Evolutionary conservation across 1,140 invertebrate species (phyloP).

Genomic region (Periplaneta americana): DNA sequence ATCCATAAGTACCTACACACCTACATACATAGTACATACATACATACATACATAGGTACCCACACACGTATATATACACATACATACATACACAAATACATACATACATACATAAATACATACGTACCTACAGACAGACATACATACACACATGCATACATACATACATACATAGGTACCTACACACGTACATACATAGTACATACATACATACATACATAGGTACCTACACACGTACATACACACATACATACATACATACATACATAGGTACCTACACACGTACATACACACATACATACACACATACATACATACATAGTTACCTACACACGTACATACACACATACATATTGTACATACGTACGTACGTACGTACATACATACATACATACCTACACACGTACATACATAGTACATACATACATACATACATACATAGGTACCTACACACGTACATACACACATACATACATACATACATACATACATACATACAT

Average conservation of each 20-base stretch:
- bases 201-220: too few relatives aligned
- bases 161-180: slow-evolving; percentile 8
- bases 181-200: not conserved
- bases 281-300: too few relatives aligned
- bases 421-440: slow-evolving; percentile 14
- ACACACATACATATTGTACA: too few relatives aligned
- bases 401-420: slow-evolving; percentile 9
- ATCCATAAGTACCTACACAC: too few relatives aligned
- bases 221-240: too few relatives aligned
- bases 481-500: slow-evolving; percentile 12
- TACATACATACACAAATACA: too few relatives aligned
- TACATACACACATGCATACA: slow-evolving; percentile 11
- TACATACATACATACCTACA: slow-evolving; percentile 14
- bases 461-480: slow-evolving; percentile 12
- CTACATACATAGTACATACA: slow-evolving; percentile 10
- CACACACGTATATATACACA: too few relatives aligned
- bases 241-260: too few relatives aligned
- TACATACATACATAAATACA: slow-evolving; percentile 7
- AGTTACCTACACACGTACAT: slow-evolving; percentile 8
- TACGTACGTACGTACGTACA: slow-evolving; percentile 10
- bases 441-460: not conserved
- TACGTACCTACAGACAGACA: slow-evolving; percentile 2
- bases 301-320: slow-evolving; percentile 5
- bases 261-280: too few relatives aligned
- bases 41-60: slow-evolving; percentile 15